phyloP scores from a whole-genome alignment of 2,113 vertebrate genomes.

The Zosterops hypoxanthus region DNA sequence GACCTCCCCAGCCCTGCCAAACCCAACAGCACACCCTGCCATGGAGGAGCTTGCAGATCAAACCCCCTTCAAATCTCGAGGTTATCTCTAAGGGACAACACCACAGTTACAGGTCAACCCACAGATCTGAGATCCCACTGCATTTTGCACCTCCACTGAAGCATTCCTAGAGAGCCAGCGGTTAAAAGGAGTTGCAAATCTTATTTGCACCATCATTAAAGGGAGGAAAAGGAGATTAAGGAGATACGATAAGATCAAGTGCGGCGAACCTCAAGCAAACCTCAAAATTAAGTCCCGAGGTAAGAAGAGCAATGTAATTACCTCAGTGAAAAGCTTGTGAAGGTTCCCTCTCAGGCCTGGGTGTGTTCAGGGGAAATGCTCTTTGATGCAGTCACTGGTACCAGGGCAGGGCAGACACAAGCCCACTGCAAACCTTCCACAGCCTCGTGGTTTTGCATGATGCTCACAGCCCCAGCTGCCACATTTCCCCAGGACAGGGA shows the following conservation, averaged over 20 bases:
- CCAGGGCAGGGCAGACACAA: not conserved
- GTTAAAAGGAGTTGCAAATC: not conserved
- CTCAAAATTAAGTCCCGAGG: not conserved
- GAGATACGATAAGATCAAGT: not conserved
- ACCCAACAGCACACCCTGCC: not conserved
- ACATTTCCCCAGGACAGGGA: not conserved
- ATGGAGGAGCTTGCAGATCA: not conserved
- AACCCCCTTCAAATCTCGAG: not conserved
- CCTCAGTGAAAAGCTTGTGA: not conserved
- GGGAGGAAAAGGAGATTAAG: not conserved
- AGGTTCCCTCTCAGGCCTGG: not conserved
- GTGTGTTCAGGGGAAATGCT: not conserved
- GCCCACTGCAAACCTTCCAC: not conserved
- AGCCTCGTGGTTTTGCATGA: accelerated
- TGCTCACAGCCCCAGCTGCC: accelerated
- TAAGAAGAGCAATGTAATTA: not conserved
- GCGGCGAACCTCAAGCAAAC: not conserved
- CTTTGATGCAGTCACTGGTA: not conserved
- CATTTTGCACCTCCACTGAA: not conserved
- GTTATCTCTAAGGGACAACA: not conserved
- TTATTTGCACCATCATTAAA: not conserved
- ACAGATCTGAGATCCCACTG: not conserved
- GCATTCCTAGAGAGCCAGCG: not conserved
- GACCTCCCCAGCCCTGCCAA: not conserved
- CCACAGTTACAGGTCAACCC: not conserved